Conservation (phyloP, 1,140 invertebrate species). For the Drosophila suzukii region DNA sequence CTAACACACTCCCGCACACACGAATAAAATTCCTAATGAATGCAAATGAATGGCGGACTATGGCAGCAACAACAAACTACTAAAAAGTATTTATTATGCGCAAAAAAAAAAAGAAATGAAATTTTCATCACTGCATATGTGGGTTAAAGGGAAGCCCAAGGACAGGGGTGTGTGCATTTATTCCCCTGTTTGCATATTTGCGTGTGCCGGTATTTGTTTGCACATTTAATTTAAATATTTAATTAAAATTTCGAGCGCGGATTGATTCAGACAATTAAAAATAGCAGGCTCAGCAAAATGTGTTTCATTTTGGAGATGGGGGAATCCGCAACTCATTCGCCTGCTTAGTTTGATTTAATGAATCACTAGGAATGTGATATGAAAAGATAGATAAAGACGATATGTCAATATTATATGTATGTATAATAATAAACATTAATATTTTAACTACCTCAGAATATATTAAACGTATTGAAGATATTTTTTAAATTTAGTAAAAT, state of each 20-base stretch:
- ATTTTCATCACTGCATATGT: slow-evolving; percentile 54
- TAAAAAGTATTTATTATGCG: slow-evolving; percentile 76
- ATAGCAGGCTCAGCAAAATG: slow-evolving; percentile 29
- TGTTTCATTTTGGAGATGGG: slow-evolving; percentile 7
- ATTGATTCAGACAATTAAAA: slow-evolving; percentile 82
- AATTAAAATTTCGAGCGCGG: slow-evolving; percentile 79
- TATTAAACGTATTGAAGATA: too few species aligned
- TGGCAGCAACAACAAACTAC: slow-evolving; percentile 57
- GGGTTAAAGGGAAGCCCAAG: slow-evolving; percentile 17
- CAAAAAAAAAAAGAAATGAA: slow-evolving; percentile 52
- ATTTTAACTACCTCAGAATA: too few species aligned
- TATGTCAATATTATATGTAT: not conserved
- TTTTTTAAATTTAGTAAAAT: too few species aligned
- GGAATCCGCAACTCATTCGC: not conserved
- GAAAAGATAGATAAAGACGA: not conserved
- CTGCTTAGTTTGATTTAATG: not conserved
- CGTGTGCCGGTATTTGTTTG: slow-evolving; percentile 50
- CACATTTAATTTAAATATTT: slow-evolving; percentile 77
- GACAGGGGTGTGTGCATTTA: slow-evolving; percentile 16
- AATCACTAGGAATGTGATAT: not conserved
- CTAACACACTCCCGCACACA: slow-evolving; percentile 37
- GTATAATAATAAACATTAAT: too few species aligned
- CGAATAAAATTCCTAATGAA: slow-evolving; percentile 67
- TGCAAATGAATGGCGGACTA: slow-evolving; percentile 75
- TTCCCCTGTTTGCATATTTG: slow-evolving; percentile 31